Conservation (phyloP, 64 coral and sea anemone genomes). For the Actinia equina region DNA sequence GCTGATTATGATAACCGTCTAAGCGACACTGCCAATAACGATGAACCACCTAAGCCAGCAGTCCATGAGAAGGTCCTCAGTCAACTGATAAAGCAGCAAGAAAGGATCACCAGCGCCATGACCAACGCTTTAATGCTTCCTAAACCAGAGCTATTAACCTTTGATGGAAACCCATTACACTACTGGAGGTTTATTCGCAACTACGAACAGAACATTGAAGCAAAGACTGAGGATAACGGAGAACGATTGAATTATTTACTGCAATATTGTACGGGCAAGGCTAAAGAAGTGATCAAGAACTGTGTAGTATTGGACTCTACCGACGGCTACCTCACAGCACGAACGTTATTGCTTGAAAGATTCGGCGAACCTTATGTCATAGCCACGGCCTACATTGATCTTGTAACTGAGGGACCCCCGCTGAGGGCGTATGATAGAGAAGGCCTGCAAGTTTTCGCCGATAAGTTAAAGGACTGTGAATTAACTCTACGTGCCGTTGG, state of each 20-base stretch:
- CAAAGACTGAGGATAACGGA: neutral
- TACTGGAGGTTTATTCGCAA: conserved; percentile 32
- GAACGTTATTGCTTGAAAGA: neutral
- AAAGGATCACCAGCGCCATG: neutral
- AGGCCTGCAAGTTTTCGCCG: conserved; percentile 39
- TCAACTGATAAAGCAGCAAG: neutral
- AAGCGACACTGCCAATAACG: too few relatives aligned
- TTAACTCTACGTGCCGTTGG: conserved; percentile 13
- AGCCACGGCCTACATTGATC: neutral
- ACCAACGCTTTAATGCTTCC: conserved; percentile 26
- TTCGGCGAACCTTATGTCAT: neutral
- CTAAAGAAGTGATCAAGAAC: neutral
- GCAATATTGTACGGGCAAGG: neutral
- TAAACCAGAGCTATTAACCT: conserved; percentile 23
- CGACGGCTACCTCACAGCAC: neutral
- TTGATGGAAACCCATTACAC: conserved; percentile 11
- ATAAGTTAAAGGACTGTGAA: conserved; percentile 46
- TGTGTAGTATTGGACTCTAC: neutral
- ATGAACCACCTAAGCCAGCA: too few relatives aligned
- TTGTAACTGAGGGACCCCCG: neutral
- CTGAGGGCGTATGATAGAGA: neutral
- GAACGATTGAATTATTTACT: neutral
- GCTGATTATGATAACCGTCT: too few relatives aligned
- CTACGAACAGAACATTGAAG: conserved; percentile 23
- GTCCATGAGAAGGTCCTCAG: too few relatives aligned